phyloP scores from a whole-genome alignment of 1,140 invertebrate species.

The Pentalonia nigronervosa region DNA sequence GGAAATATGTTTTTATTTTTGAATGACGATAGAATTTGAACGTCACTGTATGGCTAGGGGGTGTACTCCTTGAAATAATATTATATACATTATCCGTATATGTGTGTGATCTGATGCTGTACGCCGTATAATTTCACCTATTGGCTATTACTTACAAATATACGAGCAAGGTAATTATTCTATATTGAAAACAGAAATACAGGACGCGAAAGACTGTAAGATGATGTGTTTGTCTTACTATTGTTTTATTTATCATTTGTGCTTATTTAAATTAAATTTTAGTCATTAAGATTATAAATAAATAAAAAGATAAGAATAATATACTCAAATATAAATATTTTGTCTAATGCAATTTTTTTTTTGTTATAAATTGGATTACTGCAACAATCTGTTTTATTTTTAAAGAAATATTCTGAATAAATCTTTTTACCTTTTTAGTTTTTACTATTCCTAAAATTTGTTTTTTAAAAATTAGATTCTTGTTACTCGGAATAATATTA shows the following conservation, averaged over 20 bases:
- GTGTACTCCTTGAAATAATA: neutral
- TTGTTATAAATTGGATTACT: too few relatives aligned
- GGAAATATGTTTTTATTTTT: neutral
- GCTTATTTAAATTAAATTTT: neutral
- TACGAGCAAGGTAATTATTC: neutral
- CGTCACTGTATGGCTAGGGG: neutral
- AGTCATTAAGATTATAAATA: neutral
- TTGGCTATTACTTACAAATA: neutral
- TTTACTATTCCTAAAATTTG: neutral
- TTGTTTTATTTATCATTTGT: neutral
- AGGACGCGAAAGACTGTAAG: neutral
- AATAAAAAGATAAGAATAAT: neutral
- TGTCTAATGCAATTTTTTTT: too few relatives aligned
- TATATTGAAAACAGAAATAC: neutral
- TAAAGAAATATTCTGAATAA: too few relatives aligned
- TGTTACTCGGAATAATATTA: too few relatives aligned
- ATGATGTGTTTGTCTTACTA: neutral
- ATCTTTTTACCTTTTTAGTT: neutral
- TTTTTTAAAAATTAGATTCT: neutral
- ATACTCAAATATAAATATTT: too few relatives aligned
- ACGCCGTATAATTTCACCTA: conserved; percentile 8
- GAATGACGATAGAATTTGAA: neutral
- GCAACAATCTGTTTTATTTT: too few relatives aligned
- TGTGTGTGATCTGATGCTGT: neutral
- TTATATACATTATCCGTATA: neutral